A percentile compares a stretch with the other conserved stretches of the same genome.
Conservation (phyloP, 1,140 invertebrate genomes). For the Heliconius hewitsoni region DNA sequence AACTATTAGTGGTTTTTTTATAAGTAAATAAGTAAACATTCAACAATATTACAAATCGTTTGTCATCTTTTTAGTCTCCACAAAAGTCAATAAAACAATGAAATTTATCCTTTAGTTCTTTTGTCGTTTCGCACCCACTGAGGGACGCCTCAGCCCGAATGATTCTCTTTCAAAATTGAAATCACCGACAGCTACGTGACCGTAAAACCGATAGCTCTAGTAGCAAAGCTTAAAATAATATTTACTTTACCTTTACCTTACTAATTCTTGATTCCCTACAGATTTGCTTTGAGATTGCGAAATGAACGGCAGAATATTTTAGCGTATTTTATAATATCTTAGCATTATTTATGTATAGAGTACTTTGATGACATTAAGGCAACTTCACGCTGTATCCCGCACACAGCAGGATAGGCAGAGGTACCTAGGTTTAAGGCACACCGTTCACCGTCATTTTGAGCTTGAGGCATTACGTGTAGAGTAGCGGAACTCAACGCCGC, state of each 20-base stretch:
- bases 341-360: background rate
- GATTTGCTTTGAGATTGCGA: background rate
- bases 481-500: no score
- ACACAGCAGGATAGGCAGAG: no score
- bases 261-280: conserved; percentile 28
- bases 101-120: conserved; percentile 19
- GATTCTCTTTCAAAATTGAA: conserved; percentile 60
- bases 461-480: no score
- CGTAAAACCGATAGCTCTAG: conserved; percentile 61
- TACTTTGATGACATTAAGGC: no score
- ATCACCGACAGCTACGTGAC: conserved; percentile 66
- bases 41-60: background rate
- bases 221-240: conserved; percentile 59
- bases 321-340: background rate
- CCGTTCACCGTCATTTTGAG: no score
- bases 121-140: conserved; percentile 31
- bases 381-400: no score
- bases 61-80: background rate
- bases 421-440: no score
- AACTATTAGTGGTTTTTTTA: background rate
- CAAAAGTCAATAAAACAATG: conserved; percentile 8
- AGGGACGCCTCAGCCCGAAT: conserved; percentile 42
- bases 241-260: conserved; percentile 56
- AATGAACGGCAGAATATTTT: background rate
- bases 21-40: no score